Evolutionary conservation across 2,113 vertebrate genomes (phyloP), one percentile per base, ranked within the genome.

Genomic region (Pachypanchax playfairii): DNA sequence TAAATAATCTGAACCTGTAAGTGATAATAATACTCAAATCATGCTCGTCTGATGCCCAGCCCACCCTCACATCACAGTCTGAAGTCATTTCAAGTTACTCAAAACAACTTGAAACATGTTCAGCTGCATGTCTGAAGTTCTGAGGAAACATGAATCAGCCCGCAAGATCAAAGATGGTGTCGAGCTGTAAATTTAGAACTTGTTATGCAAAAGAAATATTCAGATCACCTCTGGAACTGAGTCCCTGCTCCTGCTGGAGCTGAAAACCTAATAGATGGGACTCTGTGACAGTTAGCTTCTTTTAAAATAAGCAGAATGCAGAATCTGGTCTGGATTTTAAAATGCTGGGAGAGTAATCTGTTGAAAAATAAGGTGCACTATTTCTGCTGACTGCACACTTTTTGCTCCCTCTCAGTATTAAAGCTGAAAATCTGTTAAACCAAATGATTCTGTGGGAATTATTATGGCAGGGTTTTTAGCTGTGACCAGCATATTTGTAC

Each of bases 301-400:
- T 51, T 55, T 29, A 42, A 17, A 58, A 48, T n/a, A 18, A 22
- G 29, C 29, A 54, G 41, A 57, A 43, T 43, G 17, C 42, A 42
- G 14, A 29, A 28, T 22, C 62, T 39, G 56, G 9, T 47, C n/a
- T 62, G 41, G 17, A 28, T 33, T 26, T 18, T 36, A 46, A 26
- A 17, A 26, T 21, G 18, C 36, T 44, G 28, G n/a, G 17, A 60
- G 56, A 65, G 48, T 44, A 21, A 52, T 53, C 28, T 58, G n/a
- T 50, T n/a, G 29, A 61, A 43, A 69, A 25, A 77, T 70, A 25
- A 56, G 60, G 31, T 66, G 14, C 14, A 39, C 29, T 18, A 44
- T 51, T 25, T 39, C 33, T 57, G 46, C 28, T 70, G 59, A 65
- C 18, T 57, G 39, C 55, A 51, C 51, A 63, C 59, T 46, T 18